Conservation (phyloP, 2,888 invertebrate species). For the Campoplex nolae region DNA sequence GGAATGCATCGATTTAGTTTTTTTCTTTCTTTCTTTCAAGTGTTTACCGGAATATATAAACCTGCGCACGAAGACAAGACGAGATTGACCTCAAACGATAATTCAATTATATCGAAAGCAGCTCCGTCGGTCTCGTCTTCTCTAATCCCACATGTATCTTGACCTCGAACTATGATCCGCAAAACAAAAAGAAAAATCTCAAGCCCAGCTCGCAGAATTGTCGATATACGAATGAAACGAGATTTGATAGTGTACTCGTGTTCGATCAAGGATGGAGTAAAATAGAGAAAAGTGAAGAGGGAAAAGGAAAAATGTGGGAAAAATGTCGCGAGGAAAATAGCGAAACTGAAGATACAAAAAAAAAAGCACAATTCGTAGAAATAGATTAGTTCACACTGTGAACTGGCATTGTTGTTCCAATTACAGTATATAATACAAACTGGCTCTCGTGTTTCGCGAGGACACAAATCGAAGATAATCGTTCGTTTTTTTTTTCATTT, state of each 20-base stretch:
- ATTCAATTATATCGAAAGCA: slow-evolving; percentile 44
- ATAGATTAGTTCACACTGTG: slow-evolving; percentile 63
- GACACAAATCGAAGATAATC: slow-evolving; percentile 66
- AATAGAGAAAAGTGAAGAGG: slow-evolving; percentile 3
- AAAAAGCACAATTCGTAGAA: slow-evolving; percentile 63
- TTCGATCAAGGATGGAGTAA: slow-evolving; percentile 37
- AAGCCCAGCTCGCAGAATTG: slow-evolving; percentile 40
- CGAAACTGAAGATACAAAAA: slow-evolving; percentile 57
- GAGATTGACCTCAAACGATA: slow-evolving; percentile 45
- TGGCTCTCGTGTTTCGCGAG: slow-evolving; percentile 66
- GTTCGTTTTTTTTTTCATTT: slow-evolving; percentile 38
- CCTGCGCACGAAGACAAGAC: slow-evolving; percentile 41
- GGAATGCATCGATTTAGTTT: slow-evolving; percentile 73
- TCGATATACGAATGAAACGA: slow-evolving; percentile 69
- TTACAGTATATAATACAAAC: slow-evolving; percentile 65
- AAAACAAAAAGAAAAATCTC: slow-evolving; percentile 32
- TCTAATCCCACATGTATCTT: neutral
- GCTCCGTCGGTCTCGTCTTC: slow-evolving; percentile 20
- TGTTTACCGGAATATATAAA: slow-evolving; percentile 16
- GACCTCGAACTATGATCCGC: slow-evolving; percentile 24
- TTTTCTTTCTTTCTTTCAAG: neutral
- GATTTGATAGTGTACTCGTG: slow-evolving; percentile 68
- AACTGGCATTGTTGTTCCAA: slow-evolving; percentile 67
- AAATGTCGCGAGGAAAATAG: slow-evolving; percentile 36
- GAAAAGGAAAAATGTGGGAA: slow-evolving; percentile 35